A percentile compares a stretch with the other conserved stretches of the same genome.
Conservation (phyloP, 1,140 invertebrate species). For the Drosophila navojoa region DNA sequence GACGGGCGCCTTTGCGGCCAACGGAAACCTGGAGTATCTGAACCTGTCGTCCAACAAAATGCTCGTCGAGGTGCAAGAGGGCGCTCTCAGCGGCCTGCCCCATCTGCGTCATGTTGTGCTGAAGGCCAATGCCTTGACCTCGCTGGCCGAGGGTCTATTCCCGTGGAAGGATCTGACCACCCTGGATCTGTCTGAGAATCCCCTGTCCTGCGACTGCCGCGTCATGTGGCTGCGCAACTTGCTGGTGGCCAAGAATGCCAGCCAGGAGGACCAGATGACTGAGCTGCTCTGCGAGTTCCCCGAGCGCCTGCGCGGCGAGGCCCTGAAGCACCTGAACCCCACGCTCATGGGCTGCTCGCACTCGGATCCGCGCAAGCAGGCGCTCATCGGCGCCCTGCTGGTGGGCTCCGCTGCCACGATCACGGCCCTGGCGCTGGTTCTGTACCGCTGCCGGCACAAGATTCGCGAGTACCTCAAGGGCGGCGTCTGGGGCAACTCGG, state of each 20-base stretch:
- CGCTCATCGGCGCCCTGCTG: constrained; percentile 90
- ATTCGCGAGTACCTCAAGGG: constrained; percentile 93
- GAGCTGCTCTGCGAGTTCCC: constrained; percentile 90
- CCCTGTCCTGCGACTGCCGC: constrained; percentile 91
- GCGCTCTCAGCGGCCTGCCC: constrained; percentile 90
- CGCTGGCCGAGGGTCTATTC: constrained; percentile 90
- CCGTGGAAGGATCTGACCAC: constrained; percentile 90
- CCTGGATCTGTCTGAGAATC: constrained; percentile 93
- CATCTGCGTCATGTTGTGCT: constrained; percentile 90
- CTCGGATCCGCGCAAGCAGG: constrained; percentile 89
- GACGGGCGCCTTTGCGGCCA: constrained; percentile 90
- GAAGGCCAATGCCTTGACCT: constrained; percentile 90
- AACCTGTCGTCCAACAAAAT: constrained; percentile 91
- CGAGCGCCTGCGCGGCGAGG: constrained; percentile 88
- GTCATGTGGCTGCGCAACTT: constrained; percentile 92
- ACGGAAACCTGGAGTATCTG: constrained; percentile 91
- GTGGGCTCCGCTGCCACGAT: constrained; percentile 88
- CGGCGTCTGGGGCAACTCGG: constrained; percentile 89
- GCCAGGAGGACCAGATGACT: constrained; percentile 74
- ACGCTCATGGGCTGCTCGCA: constrained; percentile 92
- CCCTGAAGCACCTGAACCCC: constrained; percentile 88
- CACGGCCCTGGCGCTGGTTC: constrained; percentile 88
- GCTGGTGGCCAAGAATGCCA: constrained; percentile 89
- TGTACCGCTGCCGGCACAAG: constrained; percentile 91
- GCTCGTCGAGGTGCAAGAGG: constrained; percentile 89